These are phyloP conservation scores for Gephyroberyx darwinii DNA, from an alignment of 2,797 vertebrate genomes.

Conservation along the genomic window DNA sequence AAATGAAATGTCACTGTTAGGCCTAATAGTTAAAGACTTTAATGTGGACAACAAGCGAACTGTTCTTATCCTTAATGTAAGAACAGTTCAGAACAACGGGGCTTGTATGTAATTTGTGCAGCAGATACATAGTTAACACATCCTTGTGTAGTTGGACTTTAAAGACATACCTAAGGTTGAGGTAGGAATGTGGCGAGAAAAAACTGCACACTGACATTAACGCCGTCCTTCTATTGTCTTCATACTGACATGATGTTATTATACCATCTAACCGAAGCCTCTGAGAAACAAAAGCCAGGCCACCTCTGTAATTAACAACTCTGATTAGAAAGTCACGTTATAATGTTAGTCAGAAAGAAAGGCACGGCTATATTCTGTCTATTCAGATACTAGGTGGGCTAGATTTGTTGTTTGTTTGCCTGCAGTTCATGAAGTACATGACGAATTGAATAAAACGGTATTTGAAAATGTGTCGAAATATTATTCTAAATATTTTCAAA, in stretches of 20 bases:
- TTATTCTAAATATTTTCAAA: too few relatives aligned
- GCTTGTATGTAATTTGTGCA: slow-evolving; percentile 38
- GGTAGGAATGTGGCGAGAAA: slow-evolving; percentile 34
- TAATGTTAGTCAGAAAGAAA: slow-evolving; percentile 1
- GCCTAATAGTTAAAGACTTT: background rate
- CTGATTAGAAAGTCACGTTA: slow-evolving; percentile 18
- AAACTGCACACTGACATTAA: slow-evolving; percentile 29
- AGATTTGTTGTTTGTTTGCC: background rate
- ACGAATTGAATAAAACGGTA: background rate
- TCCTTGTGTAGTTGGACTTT: slow-evolving; percentile 17
- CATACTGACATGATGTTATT: slow-evolving; percentile 41
- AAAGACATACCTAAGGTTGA: slow-evolving; percentile 34
- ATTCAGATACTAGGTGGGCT: background rate
- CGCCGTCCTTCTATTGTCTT: slow-evolving; percentile 47
- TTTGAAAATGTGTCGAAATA: too few relatives aligned
- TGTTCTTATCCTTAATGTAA: slow-evolving; percentile 10
- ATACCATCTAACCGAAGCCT: slow-evolving; percentile 23
- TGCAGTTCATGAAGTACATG: background rate
- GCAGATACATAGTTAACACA: slow-evolving; percentile 29
- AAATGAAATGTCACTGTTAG: background rate
- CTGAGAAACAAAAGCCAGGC: slow-evolving; percentile 37
- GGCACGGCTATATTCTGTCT: background rate
- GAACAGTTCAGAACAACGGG: background rate
- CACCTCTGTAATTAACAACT: slow-evolving; percentile 61
- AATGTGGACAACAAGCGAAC: background rate